These are phyloP conservation scores for Riparia riparia DNA, from an alignment of 2,113 vertebrate genomes.

Conservation along the genomic window DNA sequence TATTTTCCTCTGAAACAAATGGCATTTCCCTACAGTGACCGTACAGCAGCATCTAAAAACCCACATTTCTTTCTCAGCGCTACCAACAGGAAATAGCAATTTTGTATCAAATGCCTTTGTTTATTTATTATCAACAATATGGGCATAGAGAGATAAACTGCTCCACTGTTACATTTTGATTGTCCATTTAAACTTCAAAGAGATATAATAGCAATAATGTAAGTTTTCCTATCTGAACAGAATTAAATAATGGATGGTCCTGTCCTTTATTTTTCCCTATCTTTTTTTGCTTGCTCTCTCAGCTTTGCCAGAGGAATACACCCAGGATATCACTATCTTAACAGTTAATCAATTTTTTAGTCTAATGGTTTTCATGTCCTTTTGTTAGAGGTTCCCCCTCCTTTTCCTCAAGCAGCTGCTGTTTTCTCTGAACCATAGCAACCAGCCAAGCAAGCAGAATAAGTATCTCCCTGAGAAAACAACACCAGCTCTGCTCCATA, in stretches of 20 bases:
- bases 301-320: neutral
- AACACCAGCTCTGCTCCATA: neutral
- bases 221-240: neutral
- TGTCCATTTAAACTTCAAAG: neutral
- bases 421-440: constrained; percentile 60
- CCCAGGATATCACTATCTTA: neutral
- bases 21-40: neutral
- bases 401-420: constrained; percentile 26
- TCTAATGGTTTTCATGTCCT: constrained; percentile 35
- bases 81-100: neutral
- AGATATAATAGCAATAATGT: neutral
- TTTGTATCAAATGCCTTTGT: neutral
- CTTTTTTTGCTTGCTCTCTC: neutral
- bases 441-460: constrained; percentile 45
- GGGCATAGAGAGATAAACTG: neutral
- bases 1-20: neutral
- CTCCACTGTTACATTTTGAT: neutral
- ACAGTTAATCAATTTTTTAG: constrained; percentile 42
- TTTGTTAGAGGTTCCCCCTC: neutral
- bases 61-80: neutral
- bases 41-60: neutral
- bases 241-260: neutral
- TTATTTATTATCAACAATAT: neutral
- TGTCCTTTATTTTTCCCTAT: neutral
- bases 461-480: constrained; percentile 1